Conservation (phyloP, 2,113 vertebrate species). For the Agelaius phoeniceus region DNA sequence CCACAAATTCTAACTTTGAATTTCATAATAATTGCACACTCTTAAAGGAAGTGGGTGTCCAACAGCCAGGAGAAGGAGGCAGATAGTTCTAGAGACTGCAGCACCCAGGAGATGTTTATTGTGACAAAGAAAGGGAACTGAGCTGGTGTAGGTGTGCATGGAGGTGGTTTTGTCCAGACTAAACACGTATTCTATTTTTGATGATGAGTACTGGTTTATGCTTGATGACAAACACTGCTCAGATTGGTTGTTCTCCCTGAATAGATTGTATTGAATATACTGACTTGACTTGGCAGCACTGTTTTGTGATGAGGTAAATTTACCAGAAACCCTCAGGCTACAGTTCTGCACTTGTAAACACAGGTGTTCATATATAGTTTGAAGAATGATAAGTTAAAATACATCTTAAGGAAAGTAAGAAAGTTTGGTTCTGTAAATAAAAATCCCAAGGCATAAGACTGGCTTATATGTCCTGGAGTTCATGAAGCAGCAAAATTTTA, state of each 20-base stretch:
- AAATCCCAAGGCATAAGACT: neutral
- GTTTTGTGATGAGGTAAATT: neutral
- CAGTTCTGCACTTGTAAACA: neutral
- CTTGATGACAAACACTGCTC: neutral
- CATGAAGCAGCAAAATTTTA: neutral
- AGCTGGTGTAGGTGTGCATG: neutral
- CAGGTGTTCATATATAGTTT: neutral
- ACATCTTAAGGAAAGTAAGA: neutral
- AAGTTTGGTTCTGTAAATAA: neutral
- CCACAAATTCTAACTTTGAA: neutral
- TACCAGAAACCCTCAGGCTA: neutral
- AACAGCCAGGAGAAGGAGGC: neutral
- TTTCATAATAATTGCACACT: neutral
- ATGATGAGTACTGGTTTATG: neutral
- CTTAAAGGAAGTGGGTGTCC: neutral
- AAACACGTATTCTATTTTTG: neutral
- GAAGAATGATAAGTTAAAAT: neutral
- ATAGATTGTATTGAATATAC: neutral
- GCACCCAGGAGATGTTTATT: neutral
- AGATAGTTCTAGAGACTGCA: neutral
- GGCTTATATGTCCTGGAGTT: neutral
- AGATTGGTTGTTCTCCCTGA: neutral
- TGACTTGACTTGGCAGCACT: neutral
- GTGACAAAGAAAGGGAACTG: neutral
- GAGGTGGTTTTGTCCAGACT: neutral